Percentiles rank a stretch among this genome's conserved stretches.
These are phyloP conservation scores for Mesaphorura yosii DNA, from an alignment of 1,140 invertebrate species.

Conservation along the genomic window DNA sequence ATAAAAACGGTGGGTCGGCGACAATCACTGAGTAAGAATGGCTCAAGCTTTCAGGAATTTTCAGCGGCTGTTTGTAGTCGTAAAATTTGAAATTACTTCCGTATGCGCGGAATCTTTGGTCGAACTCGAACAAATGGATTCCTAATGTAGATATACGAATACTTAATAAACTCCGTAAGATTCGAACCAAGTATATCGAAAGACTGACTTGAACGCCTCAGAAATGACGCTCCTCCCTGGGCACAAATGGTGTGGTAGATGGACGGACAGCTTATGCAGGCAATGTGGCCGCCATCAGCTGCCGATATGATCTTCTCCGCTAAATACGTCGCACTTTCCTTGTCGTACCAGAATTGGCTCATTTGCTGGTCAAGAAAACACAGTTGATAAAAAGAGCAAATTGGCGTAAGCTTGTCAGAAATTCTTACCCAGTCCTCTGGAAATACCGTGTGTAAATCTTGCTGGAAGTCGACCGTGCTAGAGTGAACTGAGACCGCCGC, in stretches of 20 bases:
- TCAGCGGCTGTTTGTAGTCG: conserved; percentile 71
- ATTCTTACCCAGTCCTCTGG: conserved; percentile 70
- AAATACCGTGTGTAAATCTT: conserved; percentile 37
- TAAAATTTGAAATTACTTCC: conserved; percentile 73
- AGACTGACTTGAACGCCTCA: background rate
- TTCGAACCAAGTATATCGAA: conserved; percentile 8
- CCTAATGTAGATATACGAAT: no score
- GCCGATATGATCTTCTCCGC: conserved; percentile 49
- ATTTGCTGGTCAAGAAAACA: conserved; percentile 61
- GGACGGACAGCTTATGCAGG: conserved; percentile 79
- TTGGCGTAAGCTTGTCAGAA: background rate
- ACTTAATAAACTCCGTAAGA: conserved; percentile 54
- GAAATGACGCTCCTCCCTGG: conserved; percentile 31
- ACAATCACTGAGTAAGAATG: conserved; percentile 70
- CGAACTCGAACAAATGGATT: conserved; percentile 67
- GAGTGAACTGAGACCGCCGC: background rate
- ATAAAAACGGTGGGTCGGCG: conserved; percentile 87
- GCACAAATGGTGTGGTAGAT: conserved; percentile 51
- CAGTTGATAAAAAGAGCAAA: conserved; percentile 1
- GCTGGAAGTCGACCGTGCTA: conserved; percentile 13
- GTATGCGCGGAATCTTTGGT: conserved; percentile 63
- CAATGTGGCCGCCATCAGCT: conserved; percentile 51
- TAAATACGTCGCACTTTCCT: conserved; percentile 56
- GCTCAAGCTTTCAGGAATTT: conserved; percentile 49
- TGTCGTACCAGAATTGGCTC: conserved; percentile 92